phyloP scores from a whole-genome alignment of 2,113 vertebrate species.

The Zingel zingel region DNA sequence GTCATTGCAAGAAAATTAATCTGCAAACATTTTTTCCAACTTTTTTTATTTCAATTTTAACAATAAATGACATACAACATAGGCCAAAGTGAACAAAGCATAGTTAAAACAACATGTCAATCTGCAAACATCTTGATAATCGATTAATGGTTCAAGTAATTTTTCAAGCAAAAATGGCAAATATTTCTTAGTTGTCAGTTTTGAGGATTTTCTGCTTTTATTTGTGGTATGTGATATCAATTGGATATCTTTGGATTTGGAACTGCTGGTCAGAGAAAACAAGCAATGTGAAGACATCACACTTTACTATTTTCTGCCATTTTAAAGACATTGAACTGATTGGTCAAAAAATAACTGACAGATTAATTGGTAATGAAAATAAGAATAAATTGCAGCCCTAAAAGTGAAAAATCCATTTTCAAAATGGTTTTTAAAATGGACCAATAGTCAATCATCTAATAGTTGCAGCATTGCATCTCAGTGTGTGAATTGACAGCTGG shows the following conservation, averaged over 20 bases:
- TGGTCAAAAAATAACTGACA: not conserved
- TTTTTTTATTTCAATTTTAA: too few relatives aligned
- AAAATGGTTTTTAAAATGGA: not conserved
- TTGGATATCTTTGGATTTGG: too few relatives aligned
- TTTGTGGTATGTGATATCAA: not conserved
- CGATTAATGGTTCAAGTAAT: not conserved
- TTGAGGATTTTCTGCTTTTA: not conserved
- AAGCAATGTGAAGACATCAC: not conserved
- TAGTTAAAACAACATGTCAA: too few relatives aligned
- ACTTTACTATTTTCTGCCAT: not conserved
- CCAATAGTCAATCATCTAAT: not conserved
- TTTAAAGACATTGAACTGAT: not conserved
- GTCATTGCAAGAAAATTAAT: not conserved
- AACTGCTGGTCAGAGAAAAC: not conserved
- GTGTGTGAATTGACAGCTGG: conserved; percentile 10
- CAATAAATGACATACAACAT: too few relatives aligned
- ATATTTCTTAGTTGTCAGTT: not conserved
- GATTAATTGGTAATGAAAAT: too few relatives aligned
- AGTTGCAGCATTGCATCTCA: not conserved
- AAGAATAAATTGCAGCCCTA: not conserved
- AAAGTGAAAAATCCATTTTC: not conserved
- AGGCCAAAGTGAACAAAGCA: too few relatives aligned
- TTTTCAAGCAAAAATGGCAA: not conserved
- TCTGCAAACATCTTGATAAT: not conserved
- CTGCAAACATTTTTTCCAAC: too few relatives aligned